phyloP scores from a whole-genome alignment of 2,797 vertebrate genomes.

The Galago senegalensis region DNA sequence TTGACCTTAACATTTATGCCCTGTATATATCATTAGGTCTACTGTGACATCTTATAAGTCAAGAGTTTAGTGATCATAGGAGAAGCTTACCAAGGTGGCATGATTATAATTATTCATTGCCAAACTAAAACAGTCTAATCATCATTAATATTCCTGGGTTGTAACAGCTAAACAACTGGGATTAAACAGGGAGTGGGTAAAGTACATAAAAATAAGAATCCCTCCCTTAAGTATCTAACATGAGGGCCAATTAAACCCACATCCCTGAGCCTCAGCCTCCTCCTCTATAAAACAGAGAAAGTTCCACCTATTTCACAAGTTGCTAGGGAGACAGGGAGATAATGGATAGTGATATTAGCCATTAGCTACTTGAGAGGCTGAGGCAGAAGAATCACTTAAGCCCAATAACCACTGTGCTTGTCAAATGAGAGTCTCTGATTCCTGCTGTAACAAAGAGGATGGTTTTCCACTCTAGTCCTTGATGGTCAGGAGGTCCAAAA shows the following conservation, averaged over 20 bases:
- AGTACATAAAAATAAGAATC: too few relatives aligned
- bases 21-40: background rate
- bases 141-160: background rate
- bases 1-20: background rate
- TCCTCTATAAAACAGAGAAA: background rate
- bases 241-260: background rate
- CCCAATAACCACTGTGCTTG: background rate
- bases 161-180: background rate
- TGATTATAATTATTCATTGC: background rate
- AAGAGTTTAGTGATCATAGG: background rate
- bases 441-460: background rate
- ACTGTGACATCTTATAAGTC: background rate
- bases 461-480: background rate
- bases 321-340: background rate
- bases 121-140: slow-evolving; percentile 29
- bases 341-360: background rate
- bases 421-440: too few relatives aligned
- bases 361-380: too few relatives aligned
- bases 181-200: slow-evolving; percentile 16
- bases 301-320: background rate
- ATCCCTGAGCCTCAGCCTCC: background rate
- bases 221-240: background rate
- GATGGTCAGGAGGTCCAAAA: background rate
- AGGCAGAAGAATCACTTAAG: too few relatives aligned
- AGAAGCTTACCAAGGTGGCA: background rate